These are phyloP conservation scores for Onychomys torridus DNA, from an alignment of 2,797 vertebrate species.

Conservation along the genomic window DNA sequence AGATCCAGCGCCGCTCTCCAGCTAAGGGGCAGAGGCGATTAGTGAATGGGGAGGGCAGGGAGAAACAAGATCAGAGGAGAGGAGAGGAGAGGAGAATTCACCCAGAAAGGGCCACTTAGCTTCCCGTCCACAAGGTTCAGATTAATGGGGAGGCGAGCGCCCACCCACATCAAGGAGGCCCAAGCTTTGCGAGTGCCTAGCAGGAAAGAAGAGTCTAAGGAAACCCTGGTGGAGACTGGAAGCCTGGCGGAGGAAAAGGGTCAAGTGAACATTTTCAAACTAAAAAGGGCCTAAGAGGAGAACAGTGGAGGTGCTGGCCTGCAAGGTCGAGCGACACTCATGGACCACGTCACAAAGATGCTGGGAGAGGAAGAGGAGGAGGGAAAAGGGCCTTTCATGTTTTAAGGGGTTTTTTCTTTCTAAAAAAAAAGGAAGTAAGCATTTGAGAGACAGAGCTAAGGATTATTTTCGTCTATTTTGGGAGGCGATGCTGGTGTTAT, in stretches of 20 bases:
- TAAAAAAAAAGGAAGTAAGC: conserved; percentile 74
- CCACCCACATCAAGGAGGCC: conserved; percentile 75
- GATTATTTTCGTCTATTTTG: conserved; percentile 75
- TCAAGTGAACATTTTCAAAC: conserved; percentile 72
- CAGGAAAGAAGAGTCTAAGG: conserved; percentile 61
- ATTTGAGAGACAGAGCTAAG: conserved; percentile 45
- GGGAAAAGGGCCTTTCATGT: conserved; percentile 58
- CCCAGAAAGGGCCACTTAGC: conserved; percentile 61
- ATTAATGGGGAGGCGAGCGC: conserved; percentile 64
- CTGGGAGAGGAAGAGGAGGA: conserved; percentile 57
- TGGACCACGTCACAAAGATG: conserved; percentile 66
- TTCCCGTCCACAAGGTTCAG: conserved; percentile 3
- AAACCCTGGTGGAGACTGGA: conserved; percentile 48
- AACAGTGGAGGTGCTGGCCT: neutral
- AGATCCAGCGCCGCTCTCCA: neutral
- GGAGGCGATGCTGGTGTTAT: conserved; percentile 63
- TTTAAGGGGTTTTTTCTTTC: conserved; percentile 59
- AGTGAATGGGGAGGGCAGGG: conserved; percentile 57
- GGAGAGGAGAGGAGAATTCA: conserved; percentile 39
- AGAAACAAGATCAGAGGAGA: conserved; percentile 68
- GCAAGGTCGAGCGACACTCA: conserved; percentile 32
- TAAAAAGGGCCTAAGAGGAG: conserved; percentile 59
- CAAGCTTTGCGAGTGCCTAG: neutral
- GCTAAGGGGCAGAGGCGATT: conserved; percentile 10
- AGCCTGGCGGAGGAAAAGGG: conserved; percentile 58